Evolutionary conservation across 2,113 vertebrate species (phyloP).

Genomic region (Nothoprocta perdicaria): DNA sequence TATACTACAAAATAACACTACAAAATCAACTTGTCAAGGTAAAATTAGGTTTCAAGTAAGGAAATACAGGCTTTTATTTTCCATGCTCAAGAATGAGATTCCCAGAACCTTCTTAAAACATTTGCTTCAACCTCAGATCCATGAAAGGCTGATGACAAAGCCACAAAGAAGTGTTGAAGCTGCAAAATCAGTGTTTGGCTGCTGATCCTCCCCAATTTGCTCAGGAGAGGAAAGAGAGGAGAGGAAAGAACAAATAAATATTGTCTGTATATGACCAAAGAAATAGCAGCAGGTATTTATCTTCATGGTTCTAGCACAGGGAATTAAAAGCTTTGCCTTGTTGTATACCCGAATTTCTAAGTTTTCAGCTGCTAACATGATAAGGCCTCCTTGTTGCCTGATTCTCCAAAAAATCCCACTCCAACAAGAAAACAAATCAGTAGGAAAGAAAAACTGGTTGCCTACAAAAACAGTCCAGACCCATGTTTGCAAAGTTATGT

Average conservation of each 20-base stretch:
- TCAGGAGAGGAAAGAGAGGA: background rate
- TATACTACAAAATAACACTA: background rate
- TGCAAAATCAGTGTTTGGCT: background rate
- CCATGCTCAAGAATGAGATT: background rate
- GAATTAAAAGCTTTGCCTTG: background rate
- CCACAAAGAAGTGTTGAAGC: background rate
- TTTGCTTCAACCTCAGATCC: background rate
- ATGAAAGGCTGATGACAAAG: background rate
- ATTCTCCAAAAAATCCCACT: background rate
- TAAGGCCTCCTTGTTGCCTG: background rate
- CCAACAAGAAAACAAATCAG: background rate
- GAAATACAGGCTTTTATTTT: background rate
- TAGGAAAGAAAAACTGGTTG: background rate
- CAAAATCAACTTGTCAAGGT: background rate
- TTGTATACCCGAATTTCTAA: conserved; percentile 6
- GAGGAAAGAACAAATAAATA: background rate
- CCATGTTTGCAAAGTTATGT: background rate
- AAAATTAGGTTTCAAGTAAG: background rate
- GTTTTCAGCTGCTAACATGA: background rate
- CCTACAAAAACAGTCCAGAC: background rate
- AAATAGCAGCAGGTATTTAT: background rate
- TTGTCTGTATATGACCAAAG: background rate
- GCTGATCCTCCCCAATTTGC: background rate
- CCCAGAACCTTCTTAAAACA: background rate
- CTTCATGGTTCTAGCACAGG: background rate